Evolutionary conservation across 2,797 vertebrate genomes (phyloP), one percentile per base, ranked within the genome.

Genomic region (Ctenopoma kingsleyae): DNA sequence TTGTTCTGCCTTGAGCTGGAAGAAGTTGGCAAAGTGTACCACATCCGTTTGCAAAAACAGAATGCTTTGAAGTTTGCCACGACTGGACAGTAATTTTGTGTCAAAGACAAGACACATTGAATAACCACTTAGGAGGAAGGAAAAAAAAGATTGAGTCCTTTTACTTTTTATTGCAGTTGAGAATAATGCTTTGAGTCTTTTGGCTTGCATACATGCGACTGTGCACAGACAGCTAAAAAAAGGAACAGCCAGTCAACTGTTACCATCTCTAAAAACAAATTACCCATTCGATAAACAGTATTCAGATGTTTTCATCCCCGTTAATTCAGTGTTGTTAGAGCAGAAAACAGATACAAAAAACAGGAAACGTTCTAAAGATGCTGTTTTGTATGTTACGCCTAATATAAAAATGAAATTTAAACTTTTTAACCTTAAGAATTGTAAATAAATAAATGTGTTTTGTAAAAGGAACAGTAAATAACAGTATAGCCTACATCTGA

Each of bases 31-130:
- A 59, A 41, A 12, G 71, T 52, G 15, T 6, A 6, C 40, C 60
- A 88, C 83, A 88, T 90, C 80, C 89, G 87, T 84, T 90, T 67
- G 48, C 56, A 83, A 74, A 79, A 78, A 67, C 66, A 40, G 36
- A 51, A 19, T 1, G 67, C 75, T 87, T 82, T 86, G 65, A 88
- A 63, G 82, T 78, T 80, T 57, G 43, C 71, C 59, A 62, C 35
- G 38, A 67, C 53, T 46, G 80, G 82, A 84, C 73, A 56, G 57
- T 66, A 8, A 71, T 69, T 77, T 78, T 54, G 61, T 79, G 64
- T 76, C 46, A 60, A 62, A 79, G 50, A 67, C 41, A 56, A 40
- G 68, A 57, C 53, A 70, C 25, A 47, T 77, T 64, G 48, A 64
- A 32, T 16, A 52, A 69, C 11, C 36, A 53, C 52, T 57, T 20